Evolutionary conservation across 1,140 invertebrate genomes (phyloP).

Genomic region (Cylas formicarius): DNA sequence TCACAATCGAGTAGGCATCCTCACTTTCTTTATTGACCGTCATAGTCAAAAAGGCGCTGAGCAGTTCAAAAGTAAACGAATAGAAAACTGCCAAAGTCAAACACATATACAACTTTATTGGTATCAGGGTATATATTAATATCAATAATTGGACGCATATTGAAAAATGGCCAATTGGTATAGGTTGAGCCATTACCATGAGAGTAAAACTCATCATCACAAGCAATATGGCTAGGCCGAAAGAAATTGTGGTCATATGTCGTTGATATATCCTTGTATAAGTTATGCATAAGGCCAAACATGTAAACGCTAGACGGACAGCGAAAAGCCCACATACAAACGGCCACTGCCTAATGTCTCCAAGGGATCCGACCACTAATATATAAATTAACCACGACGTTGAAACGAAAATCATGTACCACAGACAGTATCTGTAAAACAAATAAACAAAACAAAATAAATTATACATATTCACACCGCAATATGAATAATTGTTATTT

Average conservation of each 20-base stretch:
- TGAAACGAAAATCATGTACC: slow-evolving; percentile 51
- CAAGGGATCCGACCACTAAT: slow-evolving; percentile 42
- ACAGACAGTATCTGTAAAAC: slow-evolving; percentile 52
- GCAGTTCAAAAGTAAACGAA: slow-evolving; percentile 74
- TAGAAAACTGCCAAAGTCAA: slow-evolving; percentile 69
- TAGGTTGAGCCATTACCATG: slow-evolving; percentile 40
- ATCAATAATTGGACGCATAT: slow-evolving; percentile 81
- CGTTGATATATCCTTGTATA: slow-evolving; percentile 59
- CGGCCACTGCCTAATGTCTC: slow-evolving; percentile 47
- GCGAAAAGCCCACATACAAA: slow-evolving; percentile 47
- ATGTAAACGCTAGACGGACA: slow-evolving; percentile 39
- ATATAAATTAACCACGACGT: slow-evolving; percentile 52
- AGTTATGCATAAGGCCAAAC: slow-evolving; percentile 56
- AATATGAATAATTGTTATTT: no score
- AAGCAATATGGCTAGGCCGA: slow-evolving; percentile 57
- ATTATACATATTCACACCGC: no score
- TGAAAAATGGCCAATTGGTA: slow-evolving; percentile 74
- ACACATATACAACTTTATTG: slow-evolving; percentile 80
- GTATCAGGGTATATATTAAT: slow-evolving; percentile 87
- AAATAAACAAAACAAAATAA: no score
- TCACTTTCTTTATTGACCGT: slow-evolving; percentile 32
- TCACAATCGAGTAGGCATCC: slow-evolving; percentile 51
- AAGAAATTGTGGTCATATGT: slow-evolving; percentile 57
- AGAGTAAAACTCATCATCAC: slow-evolving; percentile 60
- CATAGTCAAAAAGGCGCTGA: slow-evolving; percentile 28